Percentiles rank a stretch among this genome's conserved stretches.
These are phyloP conservation scores for Drosophila macrospina DNA, from an alignment of 2,888 invertebrate species.

Conservation along the genomic window DNA sequence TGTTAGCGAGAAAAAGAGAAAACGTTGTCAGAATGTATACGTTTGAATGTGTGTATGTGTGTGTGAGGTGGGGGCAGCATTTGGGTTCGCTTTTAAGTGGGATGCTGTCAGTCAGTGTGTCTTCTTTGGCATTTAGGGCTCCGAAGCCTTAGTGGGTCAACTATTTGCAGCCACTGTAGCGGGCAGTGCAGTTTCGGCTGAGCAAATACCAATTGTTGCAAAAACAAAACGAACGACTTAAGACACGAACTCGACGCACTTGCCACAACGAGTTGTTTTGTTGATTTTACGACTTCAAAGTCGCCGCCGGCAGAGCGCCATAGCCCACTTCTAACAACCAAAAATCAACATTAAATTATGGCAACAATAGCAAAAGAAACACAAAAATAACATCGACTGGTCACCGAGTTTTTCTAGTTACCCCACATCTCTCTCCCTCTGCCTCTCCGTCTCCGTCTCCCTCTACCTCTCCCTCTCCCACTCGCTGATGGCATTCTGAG, in stretches of 20 bases:
- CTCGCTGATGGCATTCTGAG: constrained; percentile 53
- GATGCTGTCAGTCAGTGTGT: constrained; percentile 64
- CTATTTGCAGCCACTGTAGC: constrained; percentile 36
- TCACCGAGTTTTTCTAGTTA: constrained; percentile 37
- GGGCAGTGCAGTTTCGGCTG: constrained; percentile 22
- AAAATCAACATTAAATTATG: constrained; percentile 77
- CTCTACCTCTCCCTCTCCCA: background rate
- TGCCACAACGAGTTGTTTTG: constrained; percentile 50
- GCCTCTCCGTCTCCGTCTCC: background rate
- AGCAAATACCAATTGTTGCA: constrained; percentile 30
- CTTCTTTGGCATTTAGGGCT: constrained; percentile 46
- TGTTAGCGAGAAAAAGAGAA: constrained; percentile 65
- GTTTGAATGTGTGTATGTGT: constrained; percentile 30
- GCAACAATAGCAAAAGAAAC: constrained; percentile 54
- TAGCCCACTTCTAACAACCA: constrained; percentile 74
- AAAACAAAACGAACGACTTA: constrained; percentile 63
- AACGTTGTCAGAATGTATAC: constrained; percentile 35
- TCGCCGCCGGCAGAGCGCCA: constrained; percentile 50
- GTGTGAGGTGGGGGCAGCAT: constrained; percentile 29
- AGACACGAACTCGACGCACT: constrained; percentile 74
- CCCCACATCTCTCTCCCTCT: constrained; percentile 10
- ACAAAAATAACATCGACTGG: constrained; percentile 52
- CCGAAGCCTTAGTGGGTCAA: constrained; percentile 63
- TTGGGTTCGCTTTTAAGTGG: constrained; percentile 44
- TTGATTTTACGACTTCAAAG: constrained; percentile 54